Conservation (phyloP, 2,797 vertebrate genomes). For the Peromyscus nudipes region DNA sequence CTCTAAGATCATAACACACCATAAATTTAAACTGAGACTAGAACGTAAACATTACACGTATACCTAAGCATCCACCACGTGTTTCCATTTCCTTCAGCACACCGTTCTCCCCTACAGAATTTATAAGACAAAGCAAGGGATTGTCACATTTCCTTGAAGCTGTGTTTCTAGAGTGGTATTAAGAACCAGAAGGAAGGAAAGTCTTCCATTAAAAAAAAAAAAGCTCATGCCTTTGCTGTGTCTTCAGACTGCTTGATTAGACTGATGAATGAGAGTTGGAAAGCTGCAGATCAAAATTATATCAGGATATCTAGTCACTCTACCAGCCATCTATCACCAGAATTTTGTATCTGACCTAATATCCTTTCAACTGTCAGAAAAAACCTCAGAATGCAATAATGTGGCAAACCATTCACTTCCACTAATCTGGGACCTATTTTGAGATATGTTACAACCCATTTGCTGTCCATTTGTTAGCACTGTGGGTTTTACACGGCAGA, state of each 20-base stretch:
- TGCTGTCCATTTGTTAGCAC: background rate
- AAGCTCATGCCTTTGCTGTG: background rate
- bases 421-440: background rate
- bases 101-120: background rate
- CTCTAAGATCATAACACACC: background rate
- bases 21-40: background rate
- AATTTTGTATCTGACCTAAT: background rate
- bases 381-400: background rate
- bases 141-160: background rate
- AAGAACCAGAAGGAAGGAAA: background rate
- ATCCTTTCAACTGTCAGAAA: background rate
- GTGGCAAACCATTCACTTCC: background rate
- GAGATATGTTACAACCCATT: background rate
- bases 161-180: background rate
- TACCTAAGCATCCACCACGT: background rate
- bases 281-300: background rate
- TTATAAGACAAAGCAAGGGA: background rate
- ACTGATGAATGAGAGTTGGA: background rate
- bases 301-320: background rate
- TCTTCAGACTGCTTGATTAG: background rate
- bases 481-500: background rate
- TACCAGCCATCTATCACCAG: background rate
- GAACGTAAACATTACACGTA: background rate
- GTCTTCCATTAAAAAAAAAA: background rate
- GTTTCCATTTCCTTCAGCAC: background rate